A percentile compares a stretch with the other conserved stretches of the same genome.
These are phyloP conservation scores for Ochotona princeps DNA, from an alignment of 2,113 vertebrate genomes.

Conservation along the genomic window DNA sequence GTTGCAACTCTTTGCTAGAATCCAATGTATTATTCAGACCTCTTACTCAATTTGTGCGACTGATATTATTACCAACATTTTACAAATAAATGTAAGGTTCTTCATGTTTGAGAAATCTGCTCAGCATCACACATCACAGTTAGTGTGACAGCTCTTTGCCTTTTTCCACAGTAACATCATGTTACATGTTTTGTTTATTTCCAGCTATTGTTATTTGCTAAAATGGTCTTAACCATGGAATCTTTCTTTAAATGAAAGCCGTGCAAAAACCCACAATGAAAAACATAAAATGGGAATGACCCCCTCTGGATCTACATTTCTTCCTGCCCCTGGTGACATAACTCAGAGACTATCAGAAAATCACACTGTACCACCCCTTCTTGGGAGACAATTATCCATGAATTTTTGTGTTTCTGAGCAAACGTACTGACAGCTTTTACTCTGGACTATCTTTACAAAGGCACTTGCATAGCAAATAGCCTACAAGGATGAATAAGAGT, in stretches of 20 bases:
- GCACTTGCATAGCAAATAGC: neutral
- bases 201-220: neutral
- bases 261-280: neutral
- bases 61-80: neutral
- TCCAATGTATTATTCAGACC: neutral
- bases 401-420: neutral
- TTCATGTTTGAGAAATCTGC: neutral
- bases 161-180: slow-evolving; percentile 1
- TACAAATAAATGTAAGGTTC: neutral
- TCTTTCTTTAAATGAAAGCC: slow-evolving; percentile 24
- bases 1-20: neutral
- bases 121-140: neutral
- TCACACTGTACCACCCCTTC: neutral
- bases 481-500: neutral
- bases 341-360: neutral
- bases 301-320: neutral
- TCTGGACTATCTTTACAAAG: neutral
- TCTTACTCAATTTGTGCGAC: neutral
- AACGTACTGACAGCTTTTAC: neutral
- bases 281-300: neutral
- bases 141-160: neutral
- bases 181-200: neutral
- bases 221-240: neutral
- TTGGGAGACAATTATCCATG: neutral
- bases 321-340: neutral